Evolutionary conservation across 2,113 vertebrate genomes (phyloP), one percentile per base, ranked within the genome.

Genomic region (Peromyscus leucopus): DNA sequence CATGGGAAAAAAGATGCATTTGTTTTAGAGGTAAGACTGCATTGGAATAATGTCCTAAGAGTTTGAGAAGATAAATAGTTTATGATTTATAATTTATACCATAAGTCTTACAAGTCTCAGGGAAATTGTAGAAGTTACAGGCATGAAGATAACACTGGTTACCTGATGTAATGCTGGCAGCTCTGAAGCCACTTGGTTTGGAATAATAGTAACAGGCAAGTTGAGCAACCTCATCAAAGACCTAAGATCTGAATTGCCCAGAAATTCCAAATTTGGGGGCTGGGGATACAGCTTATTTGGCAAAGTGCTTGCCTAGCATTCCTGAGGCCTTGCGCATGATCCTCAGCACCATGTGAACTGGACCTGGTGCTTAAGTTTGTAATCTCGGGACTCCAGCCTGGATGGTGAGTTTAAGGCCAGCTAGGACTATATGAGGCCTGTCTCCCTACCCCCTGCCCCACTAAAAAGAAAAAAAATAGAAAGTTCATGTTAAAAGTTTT

Each of bases 1-100:
- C 99, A 99, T 86, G 99, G 99, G 16, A 99, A 99, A 97, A 99
- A 99, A 97, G 99, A 99, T 95, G 99, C 99, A 90, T 99, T 99
- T 96, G 99, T 99, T 74, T 98, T 99, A 97, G 99, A 99, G 99
- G 99, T 99, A 98, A 96, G 90, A 0, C 15, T 94, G 5, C 59
- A 87, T 57, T 74, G 61, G 28, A 42, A 22, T 98, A 10, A 89
- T 80, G 75, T 96, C 4, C 72, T 96, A n/a, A 85, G 79, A 72
- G 39, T 51, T 7, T 8, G 78, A 1, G 71, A 7, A 36, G 15
- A 59, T 42, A 15, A 7, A 5, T 1, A 7, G 88, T 90, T 96
- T 79, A 87, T 24, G 57, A 0, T 96, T 21, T 26, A 48, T 89
- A n/a, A 10, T 5, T 84, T 71, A 85, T 48, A 55, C 88, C 88